Percentiles rank a stretch among this genome's conserved stretches.
These are phyloP conservation scores for Epinotia demarniana DNA, from an alignment of 2,888 invertebrate genomes.

Conservation along the genomic window DNA sequence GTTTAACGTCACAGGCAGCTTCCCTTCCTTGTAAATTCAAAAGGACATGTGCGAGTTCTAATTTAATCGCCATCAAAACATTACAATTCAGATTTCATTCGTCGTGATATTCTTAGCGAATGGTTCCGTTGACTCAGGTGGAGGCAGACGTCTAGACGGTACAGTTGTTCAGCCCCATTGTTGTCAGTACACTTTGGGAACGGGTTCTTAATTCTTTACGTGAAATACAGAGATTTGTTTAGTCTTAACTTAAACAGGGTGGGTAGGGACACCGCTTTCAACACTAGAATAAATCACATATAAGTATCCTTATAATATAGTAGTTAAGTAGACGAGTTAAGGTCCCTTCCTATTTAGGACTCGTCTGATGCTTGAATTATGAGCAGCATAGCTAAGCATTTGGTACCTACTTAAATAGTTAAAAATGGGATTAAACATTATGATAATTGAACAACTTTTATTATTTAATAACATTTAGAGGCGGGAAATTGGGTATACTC, in stretches of 20 bases:
- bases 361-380: background rate
- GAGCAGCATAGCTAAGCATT: no score
- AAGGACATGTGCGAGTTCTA: background rate
- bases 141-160: conserved; percentile 18
- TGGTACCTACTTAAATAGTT: no score
- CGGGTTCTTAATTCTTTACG: conserved; percentile 13
- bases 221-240: conserved; percentile 1
- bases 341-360: no score
- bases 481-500: no score
- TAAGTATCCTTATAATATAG: background rate
- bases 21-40: background rate
- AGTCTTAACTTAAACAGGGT: background rate
- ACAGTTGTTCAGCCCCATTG: conserved; percentile 20
- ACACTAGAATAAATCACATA: background rate
- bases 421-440: no score
- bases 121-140: conserved; percentile 25
- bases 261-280: background rate
- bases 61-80: background rate
- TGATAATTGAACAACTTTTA: no score
- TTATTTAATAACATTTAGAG: no score
- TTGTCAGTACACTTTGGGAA: conserved; percentile 1
- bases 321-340: no score
- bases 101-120: conserved; percentile 8
- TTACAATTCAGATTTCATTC: conserved; percentile 2
- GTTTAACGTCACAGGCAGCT: background rate